Base-by-base conservation (phyloP, 2,113 vertebrate genomes). In the Romanogobio albipinnatus region DNA sequence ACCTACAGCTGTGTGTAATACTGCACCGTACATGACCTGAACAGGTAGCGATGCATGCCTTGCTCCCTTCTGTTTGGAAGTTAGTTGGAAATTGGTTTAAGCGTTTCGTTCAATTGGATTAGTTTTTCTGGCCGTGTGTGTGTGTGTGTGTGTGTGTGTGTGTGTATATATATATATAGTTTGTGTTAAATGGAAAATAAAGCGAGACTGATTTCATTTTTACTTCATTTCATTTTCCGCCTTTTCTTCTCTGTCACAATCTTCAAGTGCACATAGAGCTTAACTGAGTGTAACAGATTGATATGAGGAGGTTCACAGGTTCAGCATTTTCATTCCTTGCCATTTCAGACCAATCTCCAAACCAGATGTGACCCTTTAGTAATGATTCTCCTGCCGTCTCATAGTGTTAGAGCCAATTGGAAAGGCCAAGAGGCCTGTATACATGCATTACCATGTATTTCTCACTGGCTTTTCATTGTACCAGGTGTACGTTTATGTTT, bases 271-370 rank as follows among this genome's bases (percentile, higher is more conserved):
- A 84, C 53, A 82, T 82, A 79, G 87, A 84, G 62, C 84, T 79
- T 84, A 86, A 88, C 82, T 86, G 87, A 78, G 82, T 61, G 17
- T 83, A 86, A 82, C 82, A 86, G 78, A 86, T 84, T 84, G 85
- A 84, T 86, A 85, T 78, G 64, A 86, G 77, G 53, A 76, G 76
- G 87, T 86, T 86, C 85, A 88, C 87, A 88, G 85, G 87, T 88
- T 88, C 84, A 86, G 85, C 53, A 56, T 86, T 88, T 86, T 84
- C 78, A 86, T 84, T 84, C 73, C 77, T 84, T 75, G 82, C 76
- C 71, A 75, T 76, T 86, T 86, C 85, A 43, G 66, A 29, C 87
- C 77, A 88, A 82, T 88, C 81, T 84, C 26, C 17, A 70, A 88
- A 84, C 81, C 82, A 88, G 82, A 84, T 86, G 85, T 86, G 85